These are phyloP conservation scores for Melipona bicolor DNA, from an alignment of 2,888 invertebrate species.

Conservation along the genomic window DNA sequence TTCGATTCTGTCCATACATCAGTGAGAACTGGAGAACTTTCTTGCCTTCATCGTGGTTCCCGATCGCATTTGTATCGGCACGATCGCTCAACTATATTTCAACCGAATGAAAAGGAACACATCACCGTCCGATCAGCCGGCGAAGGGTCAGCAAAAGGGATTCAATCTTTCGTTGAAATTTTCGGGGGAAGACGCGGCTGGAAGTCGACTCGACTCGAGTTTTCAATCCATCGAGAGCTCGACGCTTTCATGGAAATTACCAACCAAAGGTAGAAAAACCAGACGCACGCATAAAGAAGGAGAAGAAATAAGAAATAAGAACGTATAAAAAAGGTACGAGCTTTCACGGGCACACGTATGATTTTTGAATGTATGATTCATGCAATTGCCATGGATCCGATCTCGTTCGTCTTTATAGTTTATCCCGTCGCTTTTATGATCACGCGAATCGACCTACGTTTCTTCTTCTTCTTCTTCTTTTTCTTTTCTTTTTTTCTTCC, in stretches of 20 bases:
- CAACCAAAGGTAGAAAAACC: not conserved
- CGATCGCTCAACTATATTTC: conserved; percentile 34
- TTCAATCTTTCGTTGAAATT: conserved; percentile 24
- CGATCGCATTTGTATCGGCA: conserved; percentile 43
- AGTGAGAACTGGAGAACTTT: not conserved
- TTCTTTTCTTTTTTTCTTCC: conserved; percentile 4
- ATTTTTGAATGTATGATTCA: conserved; percentile 29
- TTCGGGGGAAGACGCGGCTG: not conserved
- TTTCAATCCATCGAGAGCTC: conserved; percentile 21
- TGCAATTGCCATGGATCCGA: not conserved
- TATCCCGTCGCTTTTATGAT: conserved; percentile 23
- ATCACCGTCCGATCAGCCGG: not conserved
- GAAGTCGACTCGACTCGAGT: not conserved
- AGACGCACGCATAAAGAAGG: too few relatives aligned
- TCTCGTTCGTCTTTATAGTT: conserved; percentile 30
- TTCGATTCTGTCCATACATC: conserved; percentile 49
- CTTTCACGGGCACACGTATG: not conserved
- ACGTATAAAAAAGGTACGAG: not conserved
- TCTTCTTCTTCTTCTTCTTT: conserved; percentile 5
- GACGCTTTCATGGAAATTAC: not conserved
- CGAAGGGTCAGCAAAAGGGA: not conserved
- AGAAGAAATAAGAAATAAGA: not conserved
- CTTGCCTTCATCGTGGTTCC: conserved; percentile 26
- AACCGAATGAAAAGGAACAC: conserved; percentile 32
- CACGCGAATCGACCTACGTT: conserved; percentile 1